Base-by-base conservation (phyloP, 2,113 vertebrate species). In the Oenanthe oenanthe region DNA sequence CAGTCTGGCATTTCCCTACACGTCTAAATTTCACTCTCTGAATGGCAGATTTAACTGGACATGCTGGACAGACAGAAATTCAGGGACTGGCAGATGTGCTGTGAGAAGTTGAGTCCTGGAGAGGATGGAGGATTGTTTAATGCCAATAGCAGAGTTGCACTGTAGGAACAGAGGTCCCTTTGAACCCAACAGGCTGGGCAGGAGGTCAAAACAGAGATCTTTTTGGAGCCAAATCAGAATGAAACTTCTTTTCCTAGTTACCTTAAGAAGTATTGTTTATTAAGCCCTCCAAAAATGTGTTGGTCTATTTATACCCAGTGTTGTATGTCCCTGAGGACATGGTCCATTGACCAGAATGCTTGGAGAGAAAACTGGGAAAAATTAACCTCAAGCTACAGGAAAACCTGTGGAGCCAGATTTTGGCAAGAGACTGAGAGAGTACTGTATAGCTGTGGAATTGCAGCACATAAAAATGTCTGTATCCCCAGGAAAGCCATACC, bases 251-350 rank as follows among this genome's bases (percentile, higher is more conserved):
- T 87, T 84, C 15, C 38, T 56, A 26, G 15, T 4, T 32, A 54
- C 28, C 1, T 1, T 32, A 24, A 67, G 34, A 62, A 81, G 45
- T 17, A 13, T 3, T 54, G 22, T 66, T 81, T 51, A 40, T 43
- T 42, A 77, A 85, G 70, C 26, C 6, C 18, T 89, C 60, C 63
- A 29, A 63, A 45, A 84, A 51, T 10, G 5, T 28, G 19, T 45
- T 2, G 0, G 20, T 34, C 32, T 67, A 11, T 42, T 68, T 67
- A 26, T 50, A 67, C 24, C 66, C 34, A 61, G 29, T 58, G 12
- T 8, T 79, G 4, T 17, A 19, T 42, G 10, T 32, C 25, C 31
- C 56, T 0, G 0, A 87, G 31, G 56, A 84, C 0, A 1, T 50
- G 22, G 6, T 8, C 25, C 13, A 12, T 17, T 58, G 71, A 10